These are phyloP conservation scores for Circaetus cinerascens DNA, from an alignment of 2,113 vertebrate species.

Conservation along the genomic window DNA sequence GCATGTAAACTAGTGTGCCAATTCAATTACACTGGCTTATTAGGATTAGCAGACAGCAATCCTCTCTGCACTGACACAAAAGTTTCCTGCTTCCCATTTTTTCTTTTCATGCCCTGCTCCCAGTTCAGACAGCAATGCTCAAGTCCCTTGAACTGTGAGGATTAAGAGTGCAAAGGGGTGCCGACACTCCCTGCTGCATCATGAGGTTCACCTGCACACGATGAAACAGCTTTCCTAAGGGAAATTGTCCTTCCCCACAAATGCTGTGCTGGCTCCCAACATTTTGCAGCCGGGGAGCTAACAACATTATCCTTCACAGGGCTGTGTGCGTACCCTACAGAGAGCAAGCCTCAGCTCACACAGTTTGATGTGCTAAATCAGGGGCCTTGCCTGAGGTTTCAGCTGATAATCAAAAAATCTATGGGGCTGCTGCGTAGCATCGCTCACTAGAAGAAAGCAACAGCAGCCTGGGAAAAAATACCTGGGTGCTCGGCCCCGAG, in stretches of 20 bases:
- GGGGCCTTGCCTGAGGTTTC: neutral
- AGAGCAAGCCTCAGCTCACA: neutral
- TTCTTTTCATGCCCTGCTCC: neutral
- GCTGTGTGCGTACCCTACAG: neutral
- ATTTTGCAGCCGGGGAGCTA: neutral
- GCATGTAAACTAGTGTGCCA: neutral
- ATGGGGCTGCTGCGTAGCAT: neutral
- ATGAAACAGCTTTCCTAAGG: neutral
- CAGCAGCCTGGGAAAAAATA: neutral
- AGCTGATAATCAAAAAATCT: neutral
- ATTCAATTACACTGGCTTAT: neutral
- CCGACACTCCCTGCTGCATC: neutral
- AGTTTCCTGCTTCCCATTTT: neutral
- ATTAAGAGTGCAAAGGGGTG: neutral
- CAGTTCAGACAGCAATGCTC: accelerated
- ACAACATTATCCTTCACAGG: neutral
- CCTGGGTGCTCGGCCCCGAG: neutral
- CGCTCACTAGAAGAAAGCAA: neutral
- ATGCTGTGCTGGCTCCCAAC: neutral
- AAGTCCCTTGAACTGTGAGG: neutral
- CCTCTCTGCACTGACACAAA: neutral
- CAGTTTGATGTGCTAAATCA: neutral
- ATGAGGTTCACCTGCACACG: neutral
- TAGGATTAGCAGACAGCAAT: neutral
- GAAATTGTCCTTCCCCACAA: neutral